phyloP scores from a whole-genome alignment of 2,888 invertebrate species.

The Cerastoderma edule region DNA sequence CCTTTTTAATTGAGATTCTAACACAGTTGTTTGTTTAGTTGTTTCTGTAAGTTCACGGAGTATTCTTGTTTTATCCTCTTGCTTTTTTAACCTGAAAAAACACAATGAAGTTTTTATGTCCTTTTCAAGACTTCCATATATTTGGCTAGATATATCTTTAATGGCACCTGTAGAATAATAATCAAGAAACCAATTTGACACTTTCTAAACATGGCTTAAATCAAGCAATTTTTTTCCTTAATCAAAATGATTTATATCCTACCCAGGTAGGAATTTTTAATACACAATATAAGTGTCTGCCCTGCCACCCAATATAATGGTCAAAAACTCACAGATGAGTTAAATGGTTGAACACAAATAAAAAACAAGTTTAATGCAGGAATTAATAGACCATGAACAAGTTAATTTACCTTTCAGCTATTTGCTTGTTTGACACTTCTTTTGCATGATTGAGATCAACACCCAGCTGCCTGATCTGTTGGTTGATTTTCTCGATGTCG shows the following conservation, averaged over 20 bases:
- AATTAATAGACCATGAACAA: no score
- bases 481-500: slow-evolving; percentile 93
- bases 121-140: not conserved
- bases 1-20: slow-evolving; percentile 90
- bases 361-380: no score
- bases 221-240: not conserved
- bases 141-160: not conserved
- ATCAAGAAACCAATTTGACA: no score
- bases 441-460: slow-evolving; percentile 95
- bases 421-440: slow-evolving; percentile 95
- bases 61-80: slow-evolving; percentile 95
- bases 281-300: no score
- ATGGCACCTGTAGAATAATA: not conserved
- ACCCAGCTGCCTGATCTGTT: slow-evolving; percentile 93
- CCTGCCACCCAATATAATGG: no score
- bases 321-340: no score
- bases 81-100: slow-evolving; percentile 88
- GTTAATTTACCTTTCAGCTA: slow-evolving; percentile 90
- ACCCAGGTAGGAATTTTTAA: no score
- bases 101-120: not conserved
- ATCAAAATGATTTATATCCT: no score
- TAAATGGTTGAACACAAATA: no score
- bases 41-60: slow-evolving; percentile 95
- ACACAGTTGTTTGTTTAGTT: slow-evolving; percentile 93
- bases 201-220: not conserved